Evolutionary conservation across 2,888 invertebrate species (phyloP).

Genomic region (Synergus gifuensis): DNA sequence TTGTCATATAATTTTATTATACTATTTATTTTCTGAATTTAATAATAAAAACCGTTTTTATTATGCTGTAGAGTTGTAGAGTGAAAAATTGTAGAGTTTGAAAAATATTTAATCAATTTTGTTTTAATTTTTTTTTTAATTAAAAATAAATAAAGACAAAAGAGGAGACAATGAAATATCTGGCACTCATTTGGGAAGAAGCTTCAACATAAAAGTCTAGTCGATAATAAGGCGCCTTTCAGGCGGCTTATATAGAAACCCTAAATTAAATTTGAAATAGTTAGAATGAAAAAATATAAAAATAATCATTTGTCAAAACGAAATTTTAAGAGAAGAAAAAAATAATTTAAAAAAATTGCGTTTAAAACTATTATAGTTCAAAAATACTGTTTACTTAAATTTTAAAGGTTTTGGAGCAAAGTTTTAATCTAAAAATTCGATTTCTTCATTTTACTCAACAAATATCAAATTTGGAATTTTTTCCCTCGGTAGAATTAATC

Average conservation of each 20-base stretch:
- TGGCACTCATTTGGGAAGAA: background rate
- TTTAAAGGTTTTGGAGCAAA: too few relatives aligned
- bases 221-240: background rate
- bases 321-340: background rate
- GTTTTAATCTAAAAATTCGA: too few relatives aligned
- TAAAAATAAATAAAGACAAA: background rate
- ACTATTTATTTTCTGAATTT: background rate
- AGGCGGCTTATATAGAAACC: background rate
- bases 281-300: background rate
- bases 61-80: too few relatives aligned
- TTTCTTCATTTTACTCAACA: too few relatives aligned
- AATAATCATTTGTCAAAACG: too few relatives aligned
- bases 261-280: background rate
- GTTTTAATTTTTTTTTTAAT: background rate
- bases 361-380: background rate
- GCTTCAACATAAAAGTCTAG: background rate
- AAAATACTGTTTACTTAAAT: background rate
- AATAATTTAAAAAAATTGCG: background rate
- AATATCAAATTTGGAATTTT: too few relatives aligned
- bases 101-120: background rate
- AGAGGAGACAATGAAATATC: background rate
- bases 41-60: background rate
- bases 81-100: too few relatives aligned
- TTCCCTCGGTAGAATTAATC: too few relatives aligned
- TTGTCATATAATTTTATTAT: too few relatives aligned